phyloP scores from a whole-genome alignment of 2,113 vertebrate genomes.

The Ovis canadensis region DNA sequence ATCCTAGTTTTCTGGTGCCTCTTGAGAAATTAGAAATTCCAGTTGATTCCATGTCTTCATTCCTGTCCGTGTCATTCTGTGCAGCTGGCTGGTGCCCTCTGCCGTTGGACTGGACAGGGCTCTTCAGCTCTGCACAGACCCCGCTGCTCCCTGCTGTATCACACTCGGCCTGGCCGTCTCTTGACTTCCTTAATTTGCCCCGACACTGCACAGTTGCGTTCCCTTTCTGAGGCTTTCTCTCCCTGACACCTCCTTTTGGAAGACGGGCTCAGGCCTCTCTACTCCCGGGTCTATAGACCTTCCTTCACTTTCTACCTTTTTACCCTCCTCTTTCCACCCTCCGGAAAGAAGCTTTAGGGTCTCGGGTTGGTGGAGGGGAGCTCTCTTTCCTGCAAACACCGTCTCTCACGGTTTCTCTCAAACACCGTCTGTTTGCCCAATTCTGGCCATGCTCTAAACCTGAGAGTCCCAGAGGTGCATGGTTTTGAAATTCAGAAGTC shows the following conservation, averaged over 20 bases:
- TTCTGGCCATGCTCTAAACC: neutral
- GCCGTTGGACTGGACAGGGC: rapidly evolving
- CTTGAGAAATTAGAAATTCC: neutral
- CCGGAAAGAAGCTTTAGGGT: rapidly evolving
- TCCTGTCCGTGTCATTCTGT: neutral
- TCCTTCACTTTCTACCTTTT: neutral
- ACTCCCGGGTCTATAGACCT: neutral
- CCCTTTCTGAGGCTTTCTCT: neutral
- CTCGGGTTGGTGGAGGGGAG: neutral
- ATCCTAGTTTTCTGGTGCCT: neutral
- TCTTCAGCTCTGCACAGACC: neutral
- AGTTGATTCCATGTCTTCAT: neutral
- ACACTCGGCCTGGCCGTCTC: neutral
- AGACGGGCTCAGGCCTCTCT: neutral
- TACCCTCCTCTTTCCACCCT: neutral
- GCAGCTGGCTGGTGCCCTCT: neutral
- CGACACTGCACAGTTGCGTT: no score
- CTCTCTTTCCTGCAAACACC: neutral
- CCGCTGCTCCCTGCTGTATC: neutral
- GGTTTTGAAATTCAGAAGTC: neutral
- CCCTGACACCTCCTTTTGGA: neutral
- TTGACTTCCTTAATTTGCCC: neutral
- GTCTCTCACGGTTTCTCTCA: neutral
- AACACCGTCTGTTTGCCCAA: neutral
- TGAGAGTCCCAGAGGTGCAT: neutral